Evolutionary conservation across 2,888 invertebrate genomes (phyloP).

Genomic region (Tipula vernalis): DNA sequence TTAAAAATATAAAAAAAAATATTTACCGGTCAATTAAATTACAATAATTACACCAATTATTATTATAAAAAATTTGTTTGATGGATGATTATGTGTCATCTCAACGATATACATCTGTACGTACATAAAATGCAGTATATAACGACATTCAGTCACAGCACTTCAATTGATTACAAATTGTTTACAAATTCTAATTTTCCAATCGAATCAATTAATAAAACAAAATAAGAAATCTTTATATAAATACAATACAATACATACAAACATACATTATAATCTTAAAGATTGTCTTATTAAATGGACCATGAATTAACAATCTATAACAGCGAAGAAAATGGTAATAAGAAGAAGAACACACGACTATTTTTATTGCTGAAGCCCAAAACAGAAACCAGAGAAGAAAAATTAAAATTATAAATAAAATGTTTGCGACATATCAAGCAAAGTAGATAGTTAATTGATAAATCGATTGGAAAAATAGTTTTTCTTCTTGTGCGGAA

Average conservation of each 20-base stretch:
- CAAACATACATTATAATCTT: background rate
- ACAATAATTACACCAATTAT: background rate
- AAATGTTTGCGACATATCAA: slow-evolving; percentile 5
- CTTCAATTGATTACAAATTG: background rate
- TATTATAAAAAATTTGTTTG: background rate
- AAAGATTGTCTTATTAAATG: slow-evolving; percentile 4
- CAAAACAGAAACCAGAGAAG: background rate
- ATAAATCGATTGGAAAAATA: slow-evolving; percentile 5
- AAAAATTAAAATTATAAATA: background rate
- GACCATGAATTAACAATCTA: background rate
- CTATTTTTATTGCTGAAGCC: background rate
- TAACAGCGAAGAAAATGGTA: background rate
- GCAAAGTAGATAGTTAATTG: slow-evolving; percentile 10
- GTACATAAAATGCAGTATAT: background rate
- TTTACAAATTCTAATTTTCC: background rate
- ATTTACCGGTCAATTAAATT: background rate
- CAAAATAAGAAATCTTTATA: background rate
- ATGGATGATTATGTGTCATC: background rate
- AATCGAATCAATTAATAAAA: background rate
- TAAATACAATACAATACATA: background rate
- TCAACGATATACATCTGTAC: background rate
- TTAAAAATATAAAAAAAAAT: background rate
- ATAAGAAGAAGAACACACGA: background rate
- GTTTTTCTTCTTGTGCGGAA: background rate
- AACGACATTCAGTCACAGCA: background rate